Percentiles rank a stretch among this genome's conserved stretches.
Evolutionary conservation across 2,888 invertebrate genomes (phyloP).

Genomic region (Drosophila lutescens): DNA sequence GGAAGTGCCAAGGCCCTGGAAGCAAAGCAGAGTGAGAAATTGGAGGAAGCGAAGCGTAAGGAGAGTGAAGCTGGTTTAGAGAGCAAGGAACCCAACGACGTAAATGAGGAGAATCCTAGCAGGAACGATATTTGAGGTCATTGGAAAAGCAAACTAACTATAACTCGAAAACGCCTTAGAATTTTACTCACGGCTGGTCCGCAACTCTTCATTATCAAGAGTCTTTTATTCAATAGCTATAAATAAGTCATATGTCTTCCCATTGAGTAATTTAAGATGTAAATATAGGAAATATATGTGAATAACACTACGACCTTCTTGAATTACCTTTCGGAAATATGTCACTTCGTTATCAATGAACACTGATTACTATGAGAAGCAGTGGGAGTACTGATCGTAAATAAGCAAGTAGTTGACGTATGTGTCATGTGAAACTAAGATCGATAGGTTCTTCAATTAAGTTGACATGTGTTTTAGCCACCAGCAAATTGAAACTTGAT

Average conservation of each 20-base stretch:
- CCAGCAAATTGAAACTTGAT: slow-evolving; percentile 3
- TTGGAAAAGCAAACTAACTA: neutral
- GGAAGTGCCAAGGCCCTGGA: slow-evolving; percentile 39
- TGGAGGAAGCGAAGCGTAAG: slow-evolving; percentile 8
- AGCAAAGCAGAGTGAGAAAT: slow-evolving; percentile 1
- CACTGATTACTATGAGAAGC: slow-evolving; percentile 13
- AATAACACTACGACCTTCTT: slow-evolving; percentile 8
- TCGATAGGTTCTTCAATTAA: slow-evolving; percentile 31
- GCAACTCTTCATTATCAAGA: slow-evolving; percentile 12
- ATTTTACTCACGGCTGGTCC: slow-evolving; percentile 26
- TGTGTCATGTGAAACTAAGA: slow-evolving; percentile 14
- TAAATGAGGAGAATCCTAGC: neutral
- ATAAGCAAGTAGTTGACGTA: slow-evolving; percentile 27
- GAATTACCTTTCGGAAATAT: neutral
- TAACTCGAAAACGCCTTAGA: neutral
- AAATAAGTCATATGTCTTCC: slow-evolving; percentile 14
- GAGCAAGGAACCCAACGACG: neutral
- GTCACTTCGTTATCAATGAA: slow-evolving; percentile 10
- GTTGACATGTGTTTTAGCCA: slow-evolving; percentile 24
- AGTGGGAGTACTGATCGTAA: slow-evolving; percentile 23
- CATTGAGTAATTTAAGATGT: slow-evolving; percentile 25
- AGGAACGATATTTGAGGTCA: neutral
- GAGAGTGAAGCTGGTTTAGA: slow-evolving; percentile 10
- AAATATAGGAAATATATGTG: slow-evolving; percentile 7
- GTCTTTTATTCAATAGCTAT: slow-evolving; percentile 5